Evolutionary conservation across 2,888 invertebrate species (phyloP), one percentile per base, ranked within the genome.

Genomic region (Macrosoma leucophasiata): DNA sequence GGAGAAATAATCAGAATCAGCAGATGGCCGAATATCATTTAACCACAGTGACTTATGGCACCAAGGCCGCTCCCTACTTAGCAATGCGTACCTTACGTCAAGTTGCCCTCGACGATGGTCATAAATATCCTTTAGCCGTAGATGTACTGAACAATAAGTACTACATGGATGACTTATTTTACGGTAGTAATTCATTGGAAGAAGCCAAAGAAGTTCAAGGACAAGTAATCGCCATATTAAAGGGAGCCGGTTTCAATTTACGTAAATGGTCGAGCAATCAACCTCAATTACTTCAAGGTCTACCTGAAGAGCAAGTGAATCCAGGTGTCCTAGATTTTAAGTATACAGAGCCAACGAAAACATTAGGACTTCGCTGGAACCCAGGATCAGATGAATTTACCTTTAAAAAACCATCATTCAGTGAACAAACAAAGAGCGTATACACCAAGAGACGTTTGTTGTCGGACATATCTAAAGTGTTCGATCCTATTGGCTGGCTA

Each of bases 21-120:
- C 21, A 20, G 2, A 3, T 41, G 4, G 18, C 6, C 14, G 25
- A 34, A 8, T 43, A 26, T 10, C 21, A 39, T 4, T n/a, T 43
- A 6, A 21, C 26, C 1, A 42, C 39, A 1, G 29, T 42, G 1
- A 42, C 39, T 0, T 41, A 41, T 9, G 43, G 43, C 4, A 41
- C 32, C 2, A 41, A 41, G 9, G 31, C 39, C 1, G 40, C 40
- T 2, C 26, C 29, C 9, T 29, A 10, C 13, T 13, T 30, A 10
- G 30, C 26, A 9, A 36, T 26, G 24, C 7, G 20, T 5, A 30
- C 29, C 2, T 9, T 30, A 7, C 12, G 12, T 8, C 29, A 23
- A 15, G 3, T 34, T 7, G 26, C 19, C 6, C 15, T 6, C 11
- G 26, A 32, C 13, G 20, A 32, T 23, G 9, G 4, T 4, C 3